phyloP scores from a whole-genome alignment of 1,140 invertebrate genomes.

The Eriocheir sinensis region DNA sequence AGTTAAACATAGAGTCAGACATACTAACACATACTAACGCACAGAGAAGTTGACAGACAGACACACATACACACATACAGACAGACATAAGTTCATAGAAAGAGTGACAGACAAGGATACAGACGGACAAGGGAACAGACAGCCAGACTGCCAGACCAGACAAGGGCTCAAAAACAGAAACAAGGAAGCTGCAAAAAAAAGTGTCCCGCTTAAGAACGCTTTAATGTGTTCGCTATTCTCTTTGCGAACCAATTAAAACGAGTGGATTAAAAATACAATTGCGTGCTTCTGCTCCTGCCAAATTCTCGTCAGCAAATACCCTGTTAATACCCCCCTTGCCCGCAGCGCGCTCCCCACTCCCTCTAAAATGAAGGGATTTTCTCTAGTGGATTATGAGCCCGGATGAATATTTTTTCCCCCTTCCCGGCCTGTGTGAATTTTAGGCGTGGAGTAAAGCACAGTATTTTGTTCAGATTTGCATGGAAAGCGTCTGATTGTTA shows the following conservation, averaged over 20 bases:
- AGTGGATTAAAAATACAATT: conserved; percentile 65
- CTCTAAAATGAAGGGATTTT: conserved; percentile 67
- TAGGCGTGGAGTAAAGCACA: conserved; percentile 65
- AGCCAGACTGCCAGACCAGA: too few species aligned
- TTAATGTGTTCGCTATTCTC: neutral
- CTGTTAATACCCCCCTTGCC: conserved; percentile 32
- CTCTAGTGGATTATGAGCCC: conserved; percentile 68
- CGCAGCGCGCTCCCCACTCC: conserved; percentile 41
- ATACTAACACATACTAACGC: neutral
- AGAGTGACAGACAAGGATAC: neutral
- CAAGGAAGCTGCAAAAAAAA: neutral
- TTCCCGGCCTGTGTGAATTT: conserved; percentile 51
- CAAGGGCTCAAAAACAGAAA: neutral
- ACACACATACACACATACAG: conserved; percentile 47
- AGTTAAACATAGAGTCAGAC: neutral
- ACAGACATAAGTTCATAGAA: neutral
- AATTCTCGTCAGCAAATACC: conserved; percentile 53
- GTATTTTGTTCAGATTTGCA: conserved; percentile 74
- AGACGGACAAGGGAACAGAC: neutral
- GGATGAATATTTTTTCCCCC: conserved; percentile 45
- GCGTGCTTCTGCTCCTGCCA: neutral
- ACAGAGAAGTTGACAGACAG: conserved; percentile 6
- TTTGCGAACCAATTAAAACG: conserved; percentile 54
- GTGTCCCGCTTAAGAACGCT: neutral
- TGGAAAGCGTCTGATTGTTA: conserved; percentile 72